These are phyloP conservation scores for Myiotriccus ornatus DNA, from an alignment of 2,797 vertebrate species.

Conservation along the genomic window DNA sequence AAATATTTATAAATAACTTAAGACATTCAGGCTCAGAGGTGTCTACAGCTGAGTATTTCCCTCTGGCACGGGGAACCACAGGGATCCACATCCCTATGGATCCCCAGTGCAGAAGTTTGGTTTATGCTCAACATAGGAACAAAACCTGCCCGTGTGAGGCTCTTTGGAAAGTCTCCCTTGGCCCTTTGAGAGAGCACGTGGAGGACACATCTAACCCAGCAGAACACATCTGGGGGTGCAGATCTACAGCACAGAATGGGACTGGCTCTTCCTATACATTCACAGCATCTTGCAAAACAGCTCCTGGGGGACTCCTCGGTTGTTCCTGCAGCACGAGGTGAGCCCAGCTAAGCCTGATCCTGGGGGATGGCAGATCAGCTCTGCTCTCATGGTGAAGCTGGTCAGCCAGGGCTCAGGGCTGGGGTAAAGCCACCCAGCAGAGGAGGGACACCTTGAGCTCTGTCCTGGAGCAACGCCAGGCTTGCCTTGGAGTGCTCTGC, in stretches of 20 bases:
- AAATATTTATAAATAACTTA: constrained; percentile 52
- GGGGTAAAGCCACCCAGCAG: not conserved
- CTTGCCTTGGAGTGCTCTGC: not conserved
- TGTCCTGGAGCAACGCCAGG: not conserved
- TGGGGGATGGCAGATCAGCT: fast-evolving
- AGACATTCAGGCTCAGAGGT: constrained; percentile 40
- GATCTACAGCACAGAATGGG: not conserved
- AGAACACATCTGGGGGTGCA: not conserved
- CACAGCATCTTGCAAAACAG: not conserved
- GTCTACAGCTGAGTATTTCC: not conserved
- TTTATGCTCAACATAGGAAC: not conserved
- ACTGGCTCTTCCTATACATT: not conserved
- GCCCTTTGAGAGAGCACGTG: not conserved
- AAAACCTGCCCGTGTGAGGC: not conserved
- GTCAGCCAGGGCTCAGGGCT: not conserved
- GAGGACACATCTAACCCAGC: not conserved
- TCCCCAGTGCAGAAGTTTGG: not conserved
- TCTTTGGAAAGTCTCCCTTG: not conserved
- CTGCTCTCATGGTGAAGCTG: not conserved
- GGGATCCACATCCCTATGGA: not conserved
- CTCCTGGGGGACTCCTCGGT: not conserved
- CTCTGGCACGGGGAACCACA: not conserved
- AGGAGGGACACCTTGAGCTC: not conserved
- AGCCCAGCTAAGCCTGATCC: not conserved
- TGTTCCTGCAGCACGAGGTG: not conserved